Conservation (phyloP, 2,888 invertebrate genomes). For the Agrochola circellaris region DNA sequence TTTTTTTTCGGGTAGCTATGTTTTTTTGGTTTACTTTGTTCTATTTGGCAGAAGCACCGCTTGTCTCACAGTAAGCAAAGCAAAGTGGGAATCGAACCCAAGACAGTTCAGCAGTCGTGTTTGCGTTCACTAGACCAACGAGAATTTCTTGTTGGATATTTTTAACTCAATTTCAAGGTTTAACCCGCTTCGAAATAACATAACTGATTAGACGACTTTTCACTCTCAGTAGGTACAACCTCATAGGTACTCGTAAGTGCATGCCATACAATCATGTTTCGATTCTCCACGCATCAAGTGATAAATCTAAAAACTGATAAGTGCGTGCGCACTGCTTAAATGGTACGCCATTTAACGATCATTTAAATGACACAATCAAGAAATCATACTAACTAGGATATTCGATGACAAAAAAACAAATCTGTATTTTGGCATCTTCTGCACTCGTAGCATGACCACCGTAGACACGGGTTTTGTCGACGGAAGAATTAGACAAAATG, state of each 20-base stretch:
- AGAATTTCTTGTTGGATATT: neutral
- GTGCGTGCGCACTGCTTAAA: neutral
- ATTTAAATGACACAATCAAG: neutral
- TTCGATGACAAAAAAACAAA: neutral
- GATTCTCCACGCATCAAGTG: conserved; percentile 10
- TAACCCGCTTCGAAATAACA: neutral
- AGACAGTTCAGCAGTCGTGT: neutral
- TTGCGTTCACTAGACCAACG: neutral
- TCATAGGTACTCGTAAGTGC: neutral
- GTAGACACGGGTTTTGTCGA: too few relatives aligned
- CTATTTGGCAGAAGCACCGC: neutral
- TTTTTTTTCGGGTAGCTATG: neutral
- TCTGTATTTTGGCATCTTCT: neutral
- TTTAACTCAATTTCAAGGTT: neutral
- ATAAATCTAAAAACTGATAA: conserved; percentile 1
- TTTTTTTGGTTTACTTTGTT: neutral
- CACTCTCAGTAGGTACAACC: neutral
- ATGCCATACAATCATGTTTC: conserved; percentile 2
- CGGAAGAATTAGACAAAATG: too few relatives aligned
- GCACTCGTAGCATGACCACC: too few relatives aligned
- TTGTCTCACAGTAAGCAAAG: neutral
- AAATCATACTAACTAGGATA: neutral
- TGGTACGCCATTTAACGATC: neutral
- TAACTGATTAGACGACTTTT: neutral
- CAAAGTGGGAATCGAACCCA: neutral